Conservation (phyloP, 2,888 invertebrate species). For the Caenorhabditis imperialis region DNA sequence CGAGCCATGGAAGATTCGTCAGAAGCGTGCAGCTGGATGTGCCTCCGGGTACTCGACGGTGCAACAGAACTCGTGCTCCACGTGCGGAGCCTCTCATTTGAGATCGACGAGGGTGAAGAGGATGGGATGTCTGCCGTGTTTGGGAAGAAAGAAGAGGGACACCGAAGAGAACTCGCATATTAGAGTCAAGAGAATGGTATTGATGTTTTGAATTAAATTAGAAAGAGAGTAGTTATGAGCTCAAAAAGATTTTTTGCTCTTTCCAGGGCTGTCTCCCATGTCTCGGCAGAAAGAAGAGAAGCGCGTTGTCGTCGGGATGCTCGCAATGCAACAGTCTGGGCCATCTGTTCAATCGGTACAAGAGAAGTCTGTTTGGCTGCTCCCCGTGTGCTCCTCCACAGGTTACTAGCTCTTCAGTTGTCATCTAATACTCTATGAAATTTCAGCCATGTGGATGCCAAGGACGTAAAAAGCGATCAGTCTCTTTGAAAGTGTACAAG, state of each 20-base stretch:
- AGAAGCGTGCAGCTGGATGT: constrained; percentile 31
- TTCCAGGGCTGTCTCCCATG: constrained; percentile 49
- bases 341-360: constrained; percentile 42
- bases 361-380: constrained; percentile 47
- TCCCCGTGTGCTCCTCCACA: constrained; percentile 24
- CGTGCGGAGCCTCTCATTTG: constrained; percentile 42
- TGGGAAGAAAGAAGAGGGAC: constrained; percentile 48
- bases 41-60: constrained; percentile 28
- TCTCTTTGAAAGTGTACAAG: constrained; percentile 16
- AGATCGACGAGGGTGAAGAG: constrained; percentile 45
- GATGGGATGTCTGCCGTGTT: constrained; percentile 54
- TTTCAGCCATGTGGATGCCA: constrained; percentile 17
- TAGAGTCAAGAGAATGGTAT: constrained; percentile 49
- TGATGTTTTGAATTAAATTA: neutral
- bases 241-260: neutral
- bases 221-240: neutral
- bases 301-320: constrained; percentile 24
- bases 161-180: constrained; percentile 27
- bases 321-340: constrained; percentile 44
- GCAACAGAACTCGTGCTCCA: constrained; percentile 31
- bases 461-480: constrained; percentile 36
- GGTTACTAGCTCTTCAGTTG: constrained; percentile 2
- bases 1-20: constrained; percentile 41
- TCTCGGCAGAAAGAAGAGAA: constrained; percentile 44
- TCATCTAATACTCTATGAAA: too few species aligned